Percentiles rank a stretch among this genome's conserved stretches.
Conservation (phyloP, 2,888 invertebrate genomes). For the Volucella inflata region DNA sequence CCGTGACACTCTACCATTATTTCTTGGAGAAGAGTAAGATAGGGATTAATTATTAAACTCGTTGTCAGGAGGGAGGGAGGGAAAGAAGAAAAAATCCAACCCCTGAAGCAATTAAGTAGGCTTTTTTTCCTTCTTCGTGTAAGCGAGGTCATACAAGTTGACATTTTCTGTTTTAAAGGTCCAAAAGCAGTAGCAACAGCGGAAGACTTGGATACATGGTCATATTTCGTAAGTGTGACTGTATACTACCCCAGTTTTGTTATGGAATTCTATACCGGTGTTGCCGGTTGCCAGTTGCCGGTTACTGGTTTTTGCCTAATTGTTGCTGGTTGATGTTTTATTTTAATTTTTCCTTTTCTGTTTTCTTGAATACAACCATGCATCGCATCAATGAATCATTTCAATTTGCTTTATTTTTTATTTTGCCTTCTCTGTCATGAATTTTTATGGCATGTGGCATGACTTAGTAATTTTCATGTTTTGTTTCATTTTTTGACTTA, state of each 20-base stretch:
- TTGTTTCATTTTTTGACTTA: conserved; percentile 41
- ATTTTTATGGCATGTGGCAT: conserved; percentile 48
- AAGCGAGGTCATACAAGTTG: conserved; percentile 56
- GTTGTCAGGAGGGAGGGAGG: neutral
- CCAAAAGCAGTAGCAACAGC: conserved; percentile 14
- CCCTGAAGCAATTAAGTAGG: conserved; percentile 25
- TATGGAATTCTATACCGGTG: conserved; percentile 14
- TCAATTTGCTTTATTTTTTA: conserved; percentile 6
- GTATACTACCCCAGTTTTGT: conserved; percentile 5
- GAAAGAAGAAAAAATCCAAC: neutral
- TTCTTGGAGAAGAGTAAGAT: neutral
- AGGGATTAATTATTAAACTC: conserved; percentile 10
- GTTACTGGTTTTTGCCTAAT: too few species aligned
- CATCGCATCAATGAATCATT: conserved; percentile 40
- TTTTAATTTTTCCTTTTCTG: neutral
- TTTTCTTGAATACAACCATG: neutral
- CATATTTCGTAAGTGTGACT: neutral
- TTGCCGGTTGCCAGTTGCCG: conserved; percentile 3
- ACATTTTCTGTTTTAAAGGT: conserved; percentile 35
- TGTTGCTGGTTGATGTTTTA: neutral
- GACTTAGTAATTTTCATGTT: conserved; percentile 50
- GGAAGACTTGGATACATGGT: too few species aligned
- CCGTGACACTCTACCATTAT: neutral
- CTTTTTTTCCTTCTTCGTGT: conserved; percentile 1
- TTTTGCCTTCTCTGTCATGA: conserved; percentile 14